These are phyloP conservation scores for Bicyclus anynana DNA, from an alignment of 1,140 invertebrate species.

Conservation along the genomic window DNA sequence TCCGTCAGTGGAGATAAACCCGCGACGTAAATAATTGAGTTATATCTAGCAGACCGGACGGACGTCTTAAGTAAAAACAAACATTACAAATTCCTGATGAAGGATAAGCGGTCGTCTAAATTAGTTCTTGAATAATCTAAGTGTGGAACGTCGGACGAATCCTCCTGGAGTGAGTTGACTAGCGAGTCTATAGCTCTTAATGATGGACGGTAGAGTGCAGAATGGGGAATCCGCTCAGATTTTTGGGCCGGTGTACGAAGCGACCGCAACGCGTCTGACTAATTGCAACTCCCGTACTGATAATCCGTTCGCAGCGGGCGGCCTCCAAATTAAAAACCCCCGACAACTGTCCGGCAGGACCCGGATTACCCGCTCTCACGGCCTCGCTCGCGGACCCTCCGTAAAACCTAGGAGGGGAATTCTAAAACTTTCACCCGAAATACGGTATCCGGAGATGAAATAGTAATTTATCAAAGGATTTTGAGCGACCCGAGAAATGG, in stretches of 20 bases:
- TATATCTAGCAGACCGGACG: background rate
- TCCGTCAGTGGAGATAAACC: background rate
- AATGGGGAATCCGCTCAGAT: background rate
- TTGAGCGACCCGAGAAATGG: slow-evolving; percentile 47
- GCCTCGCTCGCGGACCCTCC: slow-evolving; percentile 26
- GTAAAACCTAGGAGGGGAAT: slow-evolving; percentile 39
- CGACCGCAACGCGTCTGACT: slow-evolving; percentile 51
- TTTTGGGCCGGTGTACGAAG: slow-evolving; percentile 23
- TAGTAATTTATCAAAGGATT: slow-evolving; percentile 75
- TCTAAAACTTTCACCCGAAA: slow-evolving; percentile 52
- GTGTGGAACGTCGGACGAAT: slow-evolving; percentile 31
- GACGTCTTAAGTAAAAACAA: slow-evolving; percentile 2
- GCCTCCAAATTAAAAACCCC: slow-evolving; percentile 70
- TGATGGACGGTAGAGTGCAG: slow-evolving; percentile 6
- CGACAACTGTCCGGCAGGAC: slow-evolving; percentile 51
- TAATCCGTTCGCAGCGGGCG: slow-evolving; percentile 71
- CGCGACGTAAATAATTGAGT: background rate
- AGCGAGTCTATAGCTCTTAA: background rate
- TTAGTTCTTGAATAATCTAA: slow-evolving; percentile 35
- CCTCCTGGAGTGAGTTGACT: slow-evolving; percentile 3
- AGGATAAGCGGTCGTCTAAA: slow-evolving; percentile 29
- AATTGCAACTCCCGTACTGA: slow-evolving; percentile 60
- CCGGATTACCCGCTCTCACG: slow-evolving; percentile 60
- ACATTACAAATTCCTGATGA: slow-evolving; percentile 14
- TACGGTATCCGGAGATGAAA: slow-evolving; percentile 66